Conservation (phyloP, 2,113 vertebrate species). For the Guaruba guarouba region DNA sequence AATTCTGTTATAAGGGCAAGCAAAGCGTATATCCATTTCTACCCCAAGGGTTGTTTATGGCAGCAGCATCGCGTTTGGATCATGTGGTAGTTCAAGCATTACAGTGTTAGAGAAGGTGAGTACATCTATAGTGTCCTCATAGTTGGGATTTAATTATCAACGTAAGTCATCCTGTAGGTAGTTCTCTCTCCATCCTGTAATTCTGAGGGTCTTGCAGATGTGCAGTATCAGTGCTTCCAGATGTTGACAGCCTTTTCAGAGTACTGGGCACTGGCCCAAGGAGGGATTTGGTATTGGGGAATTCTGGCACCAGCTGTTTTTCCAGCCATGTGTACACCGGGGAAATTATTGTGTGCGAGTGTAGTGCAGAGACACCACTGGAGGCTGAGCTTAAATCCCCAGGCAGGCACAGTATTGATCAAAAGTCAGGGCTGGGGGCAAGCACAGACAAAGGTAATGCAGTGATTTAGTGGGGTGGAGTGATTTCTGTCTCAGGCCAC, state of each 20-base stretch:
- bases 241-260: slow-evolving; percentile 18
- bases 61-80: rapidly evolving
- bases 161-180: background rate
- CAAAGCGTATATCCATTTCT: background rate
- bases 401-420: background rate
- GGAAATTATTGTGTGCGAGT: slow-evolving; percentile 56
- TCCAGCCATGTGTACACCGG: background rate
- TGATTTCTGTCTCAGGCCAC: background rate
- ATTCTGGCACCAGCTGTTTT: slow-evolving; percentile 28
- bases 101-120: background rate
- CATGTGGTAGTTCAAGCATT: background rate
- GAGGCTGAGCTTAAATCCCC: background rate
- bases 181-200: background rate
- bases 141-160: slow-evolving; percentile 36
- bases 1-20: background rate
- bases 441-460: rapidly evolving
- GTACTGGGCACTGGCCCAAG: slow-evolving; percentile 51
- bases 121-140: background rate
- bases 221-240: slow-evolving; percentile 57
- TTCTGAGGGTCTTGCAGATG: slow-evolving; percentile 42
- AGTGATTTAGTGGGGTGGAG: background rate
- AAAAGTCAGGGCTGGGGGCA: background rate
- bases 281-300: slow-evolving; percentile 40
- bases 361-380: slow-evolving; percentile 9
- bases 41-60: background rate